A percentile compares a stretch with the other conserved stretches of the same genome.
Evolutionary conservation across 2,113 vertebrate genomes (phyloP).

Genomic region (Nothobranchius kuhntae): DNA sequence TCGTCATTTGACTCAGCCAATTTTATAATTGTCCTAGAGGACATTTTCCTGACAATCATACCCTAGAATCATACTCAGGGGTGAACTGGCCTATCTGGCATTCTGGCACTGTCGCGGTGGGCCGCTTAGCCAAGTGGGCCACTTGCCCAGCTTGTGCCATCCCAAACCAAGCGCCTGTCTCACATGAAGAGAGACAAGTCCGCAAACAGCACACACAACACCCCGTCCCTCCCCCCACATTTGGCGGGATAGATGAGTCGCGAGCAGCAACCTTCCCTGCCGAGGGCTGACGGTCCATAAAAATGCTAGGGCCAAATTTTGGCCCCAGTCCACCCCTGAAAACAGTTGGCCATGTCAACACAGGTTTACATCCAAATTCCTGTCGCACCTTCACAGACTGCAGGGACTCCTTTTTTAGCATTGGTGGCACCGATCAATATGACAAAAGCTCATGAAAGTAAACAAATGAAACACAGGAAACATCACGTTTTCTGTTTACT

Average conservation of each 20-base stretch:
- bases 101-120: too few relatives aligned
- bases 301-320: too few relatives aligned
- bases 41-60: constrained; percentile 43
- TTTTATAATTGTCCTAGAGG: constrained; percentile 17
- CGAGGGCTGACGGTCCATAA: too few relatives aligned
- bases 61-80: constrained; percentile 9
- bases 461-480: constrained; percentile 46
- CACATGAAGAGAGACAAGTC: too few relatives aligned
- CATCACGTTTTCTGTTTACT: constrained; percentile 54
- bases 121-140: too few relatives aligned
- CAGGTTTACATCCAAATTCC: constrained; percentile 70
- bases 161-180: too few relatives aligned
- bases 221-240: too few relatives aligned
- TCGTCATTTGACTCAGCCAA: constrained; percentile 11
- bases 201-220: too few relatives aligned
- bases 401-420: constrained; percentile 53
- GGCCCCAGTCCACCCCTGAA: background rate
- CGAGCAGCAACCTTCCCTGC: too few relatives aligned
- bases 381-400: constrained; percentile 64
- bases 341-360: constrained; percentile 63
- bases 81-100: too few relatives aligned
- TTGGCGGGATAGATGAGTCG: too few relatives aligned
- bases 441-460: constrained; percentile 30
- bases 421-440: constrained; percentile 50
- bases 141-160: too few relatives aligned